Evolutionary conservation across 2,888 invertebrate genomes (phyloP).

Genomic region (Watsonalla binaria): DNA sequence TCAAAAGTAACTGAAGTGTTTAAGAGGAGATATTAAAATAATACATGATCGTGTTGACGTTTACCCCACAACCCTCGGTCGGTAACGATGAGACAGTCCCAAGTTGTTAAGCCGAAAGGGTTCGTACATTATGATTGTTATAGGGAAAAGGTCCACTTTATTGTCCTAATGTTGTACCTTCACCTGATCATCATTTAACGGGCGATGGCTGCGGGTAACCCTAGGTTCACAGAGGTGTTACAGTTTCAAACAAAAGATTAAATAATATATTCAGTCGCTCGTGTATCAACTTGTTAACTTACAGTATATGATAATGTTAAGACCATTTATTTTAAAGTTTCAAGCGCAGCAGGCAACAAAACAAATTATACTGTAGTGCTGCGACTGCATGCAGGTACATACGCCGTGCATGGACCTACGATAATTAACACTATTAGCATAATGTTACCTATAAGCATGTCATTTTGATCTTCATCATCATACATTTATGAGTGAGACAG

Average conservation of each 20-base stretch:
- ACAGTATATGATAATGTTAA: background rate
- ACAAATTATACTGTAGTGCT: too few relatives aligned
- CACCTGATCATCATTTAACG: slow-evolving; percentile 60
- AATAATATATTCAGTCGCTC: slow-evolving; percentile 24
- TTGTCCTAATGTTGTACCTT: slow-evolving; percentile 61
- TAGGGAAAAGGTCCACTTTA: slow-evolving; percentile 62
- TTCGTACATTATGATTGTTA: slow-evolving; percentile 66
- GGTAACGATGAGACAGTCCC: slow-evolving; percentile 43
- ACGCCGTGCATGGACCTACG: too few relatives aligned
- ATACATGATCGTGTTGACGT: slow-evolving; percentile 50
- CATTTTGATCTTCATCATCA: too few relatives aligned
- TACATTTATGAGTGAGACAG: too few relatives aligned
- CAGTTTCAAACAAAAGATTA: slow-evolving; percentile 37
- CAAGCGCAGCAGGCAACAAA: too few relatives aligned
- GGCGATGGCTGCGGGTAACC: slow-evolving; percentile 33
- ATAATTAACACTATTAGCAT: too few relatives aligned
- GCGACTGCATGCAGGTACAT: too few relatives aligned
- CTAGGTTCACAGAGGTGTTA: slow-evolving; percentile 28
- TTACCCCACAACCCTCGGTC: slow-evolving; percentile 29
- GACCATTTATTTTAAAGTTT: background rate
- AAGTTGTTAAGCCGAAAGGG: slow-evolving; percentile 60
- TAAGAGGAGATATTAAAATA: slow-evolving; percentile 37
- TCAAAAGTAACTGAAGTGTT: slow-evolving; percentile 12
- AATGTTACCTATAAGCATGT: too few relatives aligned
- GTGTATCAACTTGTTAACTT: slow-evolving; percentile 4